These are phyloP conservation scores for Barbus barbus DNA, from an alignment of 2,113 vertebrate genomes.

Conservation along the genomic window DNA sequence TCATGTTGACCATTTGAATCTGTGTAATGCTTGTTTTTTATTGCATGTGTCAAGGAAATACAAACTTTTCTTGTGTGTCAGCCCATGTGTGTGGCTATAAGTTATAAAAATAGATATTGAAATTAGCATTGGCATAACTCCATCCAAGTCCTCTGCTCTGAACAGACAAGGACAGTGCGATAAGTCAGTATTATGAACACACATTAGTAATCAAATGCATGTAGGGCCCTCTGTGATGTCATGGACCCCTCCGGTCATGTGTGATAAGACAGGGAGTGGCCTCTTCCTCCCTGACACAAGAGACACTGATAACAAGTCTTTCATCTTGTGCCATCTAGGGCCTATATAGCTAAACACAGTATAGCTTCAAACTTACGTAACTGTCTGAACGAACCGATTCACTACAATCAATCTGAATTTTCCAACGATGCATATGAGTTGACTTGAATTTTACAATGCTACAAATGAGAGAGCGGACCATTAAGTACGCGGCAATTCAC, in stretches of 20 bases:
- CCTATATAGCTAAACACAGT: not conserved
- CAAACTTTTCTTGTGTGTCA: not conserved
- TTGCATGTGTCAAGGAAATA: not conserved
- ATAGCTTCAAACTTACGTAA: no score
- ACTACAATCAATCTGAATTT: not conserved
- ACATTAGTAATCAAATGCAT: not conserved
- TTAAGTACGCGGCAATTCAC: no score
- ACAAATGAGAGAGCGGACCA: no score
- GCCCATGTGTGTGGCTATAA: not conserved
- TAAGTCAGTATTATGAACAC: slow-evolving; percentile 4
- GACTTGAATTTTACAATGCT: no score
- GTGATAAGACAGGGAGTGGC: slow-evolving; percentile 66
- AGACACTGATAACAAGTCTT: slow-evolving; percentile 41
- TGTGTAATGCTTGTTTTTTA: not conserved
- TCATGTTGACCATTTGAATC: not conserved
- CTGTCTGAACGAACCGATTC: not conserved
- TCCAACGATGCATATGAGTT: no score
- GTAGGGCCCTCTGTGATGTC: slow-evolving; percentile 60
- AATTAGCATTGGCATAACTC: slow-evolving; percentile 32
- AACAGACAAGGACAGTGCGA: slow-evolving; percentile 46
- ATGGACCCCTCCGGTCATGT: slow-evolving; percentile 62
- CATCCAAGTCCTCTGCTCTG: slow-evolving; percentile 36
- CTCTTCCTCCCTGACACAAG: slow-evolving; percentile 36
- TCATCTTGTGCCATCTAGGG: slow-evolving; percentile 24
- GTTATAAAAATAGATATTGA: slow-evolving; percentile 42